Evolutionary conservation across 2,888 invertebrate species (phyloP).

Genomic region (Chymomyza amoena): DNA sequence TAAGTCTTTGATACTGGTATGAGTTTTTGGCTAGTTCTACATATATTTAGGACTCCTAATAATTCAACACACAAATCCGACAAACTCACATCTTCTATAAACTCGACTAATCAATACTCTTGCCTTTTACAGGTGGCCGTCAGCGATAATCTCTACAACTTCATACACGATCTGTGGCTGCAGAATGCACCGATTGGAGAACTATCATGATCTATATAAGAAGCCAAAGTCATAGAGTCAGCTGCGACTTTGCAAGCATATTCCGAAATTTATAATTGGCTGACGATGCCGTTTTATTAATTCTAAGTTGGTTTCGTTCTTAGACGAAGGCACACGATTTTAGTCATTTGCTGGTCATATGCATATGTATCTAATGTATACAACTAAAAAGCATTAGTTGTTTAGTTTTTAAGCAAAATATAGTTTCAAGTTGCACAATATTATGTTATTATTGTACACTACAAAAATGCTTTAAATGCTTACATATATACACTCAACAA

Average conservation of each 20-base stretch:
- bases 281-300: constrained; percentile 25
- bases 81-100: too few relatives aligned
- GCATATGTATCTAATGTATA: constrained; percentile 30
- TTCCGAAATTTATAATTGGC: constrained; percentile 26
- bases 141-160: constrained; percentile 93
- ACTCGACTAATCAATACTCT: neutral
- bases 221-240: constrained; percentile 33
- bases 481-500: neutral
- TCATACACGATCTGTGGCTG: constrained; percentile 97
- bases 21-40: too few relatives aligned
- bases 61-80: too few relatives aligned
- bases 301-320: constrained; percentile 5
- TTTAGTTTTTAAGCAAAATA: constrained; percentile 4
- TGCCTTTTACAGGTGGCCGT: constrained; percentile 87
- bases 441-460: neutral
- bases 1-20: too few relatives aligned
- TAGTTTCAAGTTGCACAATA: constrained; percentile 1
- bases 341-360: constrained; percentile 73
- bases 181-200: constrained; percentile 98
- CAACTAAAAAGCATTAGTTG: neutral
- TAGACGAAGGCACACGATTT: constrained; percentile 21
- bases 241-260: constrained; percentile 11
- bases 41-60: too few relatives aligned
- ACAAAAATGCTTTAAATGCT: neutral
- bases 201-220: constrained; percentile 86